Base-by-base conservation (phyloP, 2,113 vertebrate species). In the Pituophis catenifer region DNA sequence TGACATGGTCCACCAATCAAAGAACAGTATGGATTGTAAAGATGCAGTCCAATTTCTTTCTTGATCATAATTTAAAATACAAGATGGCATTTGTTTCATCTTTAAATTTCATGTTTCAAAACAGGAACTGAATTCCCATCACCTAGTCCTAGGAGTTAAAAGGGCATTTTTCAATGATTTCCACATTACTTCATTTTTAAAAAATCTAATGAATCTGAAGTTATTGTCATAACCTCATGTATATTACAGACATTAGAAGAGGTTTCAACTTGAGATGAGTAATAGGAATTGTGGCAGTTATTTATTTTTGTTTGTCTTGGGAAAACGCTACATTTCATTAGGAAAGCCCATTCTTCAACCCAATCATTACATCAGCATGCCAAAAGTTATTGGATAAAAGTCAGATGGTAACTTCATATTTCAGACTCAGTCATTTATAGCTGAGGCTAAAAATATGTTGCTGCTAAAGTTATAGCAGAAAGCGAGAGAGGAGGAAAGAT, bases 171-270 rank as follows among this genome's bases (percentile, higher is more conserved):
- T 91, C 6, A 89, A 86, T 55, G 33, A 89, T 90, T 90, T 33
- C 89, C 26, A 85, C 91, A 33, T 86, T 48, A 90, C 90, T 88
- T 44, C 70, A 13, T 24, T 44, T 26, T 50, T 1, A 21, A 91
- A 53, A 81, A 53, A 92, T 33, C 87, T 92, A 94, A 90, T 62
- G 65, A 86, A 91, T 81, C 75, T 90, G 26, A 91, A 85, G 62
- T 55, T 91, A 26, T 3, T 93, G 48, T 75, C 55, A 65, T 29
- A 88, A 91, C 62, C 62, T 57, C 86, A 29, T 48, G 44, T 53
- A 58, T 48, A 89, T 62, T 7, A 10, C 12, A 89, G 53, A 53
- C 1, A 23, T 89, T 53, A 91, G 85, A 91, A 54, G 38, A 11
- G 17, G 29, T 5, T 59, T 55, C 55, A 89, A 85, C 8, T 75